Conservation (phyloP, 2,113 vertebrate species). For the Propithecus coquereli region DNA sequence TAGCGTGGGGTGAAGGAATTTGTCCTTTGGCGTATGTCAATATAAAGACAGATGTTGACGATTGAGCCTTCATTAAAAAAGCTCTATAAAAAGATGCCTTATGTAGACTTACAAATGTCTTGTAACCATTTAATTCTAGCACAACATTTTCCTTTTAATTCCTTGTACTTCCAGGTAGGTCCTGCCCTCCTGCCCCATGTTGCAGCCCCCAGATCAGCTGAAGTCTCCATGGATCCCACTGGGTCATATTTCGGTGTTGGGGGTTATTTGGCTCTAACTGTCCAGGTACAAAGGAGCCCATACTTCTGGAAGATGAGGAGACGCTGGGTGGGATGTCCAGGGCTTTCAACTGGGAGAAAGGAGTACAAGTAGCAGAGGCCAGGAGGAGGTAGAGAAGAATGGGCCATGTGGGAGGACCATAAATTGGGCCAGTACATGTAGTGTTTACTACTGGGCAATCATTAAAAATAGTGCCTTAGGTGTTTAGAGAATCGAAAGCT, state of each 20-base stretch:
- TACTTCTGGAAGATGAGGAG: neutral
- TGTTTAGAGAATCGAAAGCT: neutral
- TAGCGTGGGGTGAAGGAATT: neutral
- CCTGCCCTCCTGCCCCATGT: neutral
- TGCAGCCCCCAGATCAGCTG: neutral
- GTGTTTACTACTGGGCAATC: neutral
- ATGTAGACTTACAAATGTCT: neutral
- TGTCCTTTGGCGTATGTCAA: neutral
- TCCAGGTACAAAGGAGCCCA: neutral
- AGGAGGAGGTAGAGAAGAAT: no score
- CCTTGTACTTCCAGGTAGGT: neutral
- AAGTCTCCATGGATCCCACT: accelerated
- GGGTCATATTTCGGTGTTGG: accelerated
- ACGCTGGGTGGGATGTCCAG: neutral
- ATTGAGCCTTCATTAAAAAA: neutral
- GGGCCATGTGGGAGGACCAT: no score
- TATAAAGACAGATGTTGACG: neutral
- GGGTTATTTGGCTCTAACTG: no score
- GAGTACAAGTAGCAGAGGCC: neutral
- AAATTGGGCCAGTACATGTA: neutral
- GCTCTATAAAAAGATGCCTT: neutral
- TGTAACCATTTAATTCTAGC: neutral
- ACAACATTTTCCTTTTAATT: neutral
- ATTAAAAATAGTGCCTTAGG: neutral
- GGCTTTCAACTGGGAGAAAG: neutral